Conservation (phyloP, 1,140 invertebrate genomes). For the Ectropis grisescens region DNA sequence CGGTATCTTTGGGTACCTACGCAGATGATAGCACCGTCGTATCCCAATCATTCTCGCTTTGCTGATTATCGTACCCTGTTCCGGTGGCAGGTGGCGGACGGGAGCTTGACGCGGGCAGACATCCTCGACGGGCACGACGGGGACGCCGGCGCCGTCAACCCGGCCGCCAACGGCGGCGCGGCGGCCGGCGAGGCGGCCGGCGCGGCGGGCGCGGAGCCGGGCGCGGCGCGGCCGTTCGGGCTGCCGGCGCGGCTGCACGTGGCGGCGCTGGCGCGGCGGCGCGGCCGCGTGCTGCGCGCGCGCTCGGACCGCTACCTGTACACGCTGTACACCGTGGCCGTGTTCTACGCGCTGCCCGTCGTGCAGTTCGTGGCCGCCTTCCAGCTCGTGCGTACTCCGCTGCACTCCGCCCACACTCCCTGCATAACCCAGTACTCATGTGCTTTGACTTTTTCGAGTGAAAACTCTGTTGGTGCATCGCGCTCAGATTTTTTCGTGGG, state of each 20-base stretch:
- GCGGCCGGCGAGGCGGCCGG: not conserved
- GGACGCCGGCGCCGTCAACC: not conserved
- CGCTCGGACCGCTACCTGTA: conserved; percentile 83
- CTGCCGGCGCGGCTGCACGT: conserved; percentile 80
- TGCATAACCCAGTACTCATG: too few relatives aligned
- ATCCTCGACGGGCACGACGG: too few relatives aligned
- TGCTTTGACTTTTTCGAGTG: too few relatives aligned
- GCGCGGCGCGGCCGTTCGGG: conserved; percentile 59
- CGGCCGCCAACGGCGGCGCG: not conserved
- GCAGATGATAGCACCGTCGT: too few relatives aligned
- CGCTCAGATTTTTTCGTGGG: too few relatives aligned
- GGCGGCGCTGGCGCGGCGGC: conserved; percentile 75
- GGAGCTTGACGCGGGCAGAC: too few relatives aligned
- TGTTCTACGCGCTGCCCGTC: conserved; percentile 93
- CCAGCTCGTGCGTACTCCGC: conserved; percentile 77
- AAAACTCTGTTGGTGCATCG: too few relatives aligned
- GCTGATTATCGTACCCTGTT: too few relatives aligned
- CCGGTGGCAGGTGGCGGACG: too few relatives aligned
- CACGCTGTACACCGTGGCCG: conserved; percentile 84
- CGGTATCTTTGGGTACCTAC: too few relatives aligned
- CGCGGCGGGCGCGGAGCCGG: not conserved
- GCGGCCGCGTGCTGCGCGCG: conserved; percentile 73
- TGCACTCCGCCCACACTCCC: too few relatives aligned
- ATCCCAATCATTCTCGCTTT: too few relatives aligned
- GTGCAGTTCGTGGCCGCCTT: conserved; percentile 90